A percentile compares a stretch with the other conserved stretches of the same genome.
Conservation (phyloP, 2,888 invertebrate genomes). For the Lumbricus terrestris region DNA sequence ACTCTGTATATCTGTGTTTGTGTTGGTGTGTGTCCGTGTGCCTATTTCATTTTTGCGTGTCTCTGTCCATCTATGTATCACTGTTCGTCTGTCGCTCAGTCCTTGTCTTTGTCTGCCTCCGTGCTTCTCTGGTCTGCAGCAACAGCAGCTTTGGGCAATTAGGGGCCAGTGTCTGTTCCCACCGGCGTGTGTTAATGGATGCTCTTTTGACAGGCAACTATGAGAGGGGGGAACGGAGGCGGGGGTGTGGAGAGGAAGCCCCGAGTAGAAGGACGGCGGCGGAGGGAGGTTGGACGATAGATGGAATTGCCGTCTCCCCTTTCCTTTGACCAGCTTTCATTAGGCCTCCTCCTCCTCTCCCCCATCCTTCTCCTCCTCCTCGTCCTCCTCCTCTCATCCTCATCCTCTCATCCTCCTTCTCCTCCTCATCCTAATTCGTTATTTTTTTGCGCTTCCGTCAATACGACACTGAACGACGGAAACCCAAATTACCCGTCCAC, state of each 20-base stretch:
- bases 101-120: background rate
- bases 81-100: background rate
- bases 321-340: background rate
- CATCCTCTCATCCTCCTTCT: no score
- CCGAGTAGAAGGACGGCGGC: no score
- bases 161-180: background rate
- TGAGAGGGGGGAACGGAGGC: background rate
- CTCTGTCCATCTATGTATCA: background rate
- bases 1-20: background rate
- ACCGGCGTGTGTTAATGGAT: background rate
- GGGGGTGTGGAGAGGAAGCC: no score
- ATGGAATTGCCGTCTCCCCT: background rate
- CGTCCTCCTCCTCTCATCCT: no score
- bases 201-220: background rate
- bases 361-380: no score
- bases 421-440: background rate
- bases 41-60: background rate
- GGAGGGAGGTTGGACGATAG: background rate
- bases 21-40: background rate
- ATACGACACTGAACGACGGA: background rate
- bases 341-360: no score
- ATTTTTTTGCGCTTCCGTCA: background rate
- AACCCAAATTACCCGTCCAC: background rate
- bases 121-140: background rate
- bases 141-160: background rate